These are phyloP conservation scores for Ochlodes sylvanus DNA, from an alignment of 2,888 invertebrate species.

Conservation along the genomic window DNA sequence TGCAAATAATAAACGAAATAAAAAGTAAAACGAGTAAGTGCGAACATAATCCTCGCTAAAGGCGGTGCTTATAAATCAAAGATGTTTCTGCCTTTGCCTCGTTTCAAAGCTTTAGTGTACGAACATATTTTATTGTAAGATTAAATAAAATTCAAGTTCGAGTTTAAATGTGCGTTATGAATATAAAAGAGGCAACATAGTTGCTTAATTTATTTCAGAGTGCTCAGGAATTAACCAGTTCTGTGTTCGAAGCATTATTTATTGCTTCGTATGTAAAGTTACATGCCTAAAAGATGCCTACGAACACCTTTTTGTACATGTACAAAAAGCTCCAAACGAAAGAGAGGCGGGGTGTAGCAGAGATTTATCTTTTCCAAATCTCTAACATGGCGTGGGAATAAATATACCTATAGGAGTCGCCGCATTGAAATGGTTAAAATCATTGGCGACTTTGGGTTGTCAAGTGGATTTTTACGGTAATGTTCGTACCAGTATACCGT, in stretches of 20 bases:
- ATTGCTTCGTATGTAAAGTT: conserved; percentile 45
- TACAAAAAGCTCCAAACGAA: conserved; percentile 52
- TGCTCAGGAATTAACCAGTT: conserved; percentile 46
- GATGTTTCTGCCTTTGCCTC: conserved; percentile 64
- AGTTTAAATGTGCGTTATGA: conserved; percentile 58
- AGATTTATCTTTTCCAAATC: conserved; percentile 77
- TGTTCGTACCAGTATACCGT: not conserved
- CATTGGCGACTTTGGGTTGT: conserved; percentile 6
- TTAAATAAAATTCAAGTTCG: conserved; percentile 65
- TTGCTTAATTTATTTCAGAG: conserved; percentile 49
- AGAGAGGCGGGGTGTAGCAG: conserved; percentile 64
- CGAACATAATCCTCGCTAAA: conserved; percentile 68
- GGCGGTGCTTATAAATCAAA: conserved; percentile 78
- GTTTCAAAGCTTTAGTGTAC: conserved; percentile 61
- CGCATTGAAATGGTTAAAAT: not conserved
- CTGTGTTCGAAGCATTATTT: conserved; percentile 44
- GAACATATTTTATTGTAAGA: conserved; percentile 66
- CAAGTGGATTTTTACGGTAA: conserved; percentile 20
- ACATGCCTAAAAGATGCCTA: conserved; percentile 32
- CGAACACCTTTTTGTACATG: conserved; percentile 40
- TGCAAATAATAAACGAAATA: conserved; percentile 73
- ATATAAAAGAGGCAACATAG: conserved; percentile 60
- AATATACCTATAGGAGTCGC: conserved; percentile 11
- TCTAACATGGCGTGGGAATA: conserved; percentile 70
- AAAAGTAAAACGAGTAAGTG: conserved; percentile 59